Conservation (phyloP, 2,888 invertebrate genomes). For the Zhuqinia jingwanae region DNA sequence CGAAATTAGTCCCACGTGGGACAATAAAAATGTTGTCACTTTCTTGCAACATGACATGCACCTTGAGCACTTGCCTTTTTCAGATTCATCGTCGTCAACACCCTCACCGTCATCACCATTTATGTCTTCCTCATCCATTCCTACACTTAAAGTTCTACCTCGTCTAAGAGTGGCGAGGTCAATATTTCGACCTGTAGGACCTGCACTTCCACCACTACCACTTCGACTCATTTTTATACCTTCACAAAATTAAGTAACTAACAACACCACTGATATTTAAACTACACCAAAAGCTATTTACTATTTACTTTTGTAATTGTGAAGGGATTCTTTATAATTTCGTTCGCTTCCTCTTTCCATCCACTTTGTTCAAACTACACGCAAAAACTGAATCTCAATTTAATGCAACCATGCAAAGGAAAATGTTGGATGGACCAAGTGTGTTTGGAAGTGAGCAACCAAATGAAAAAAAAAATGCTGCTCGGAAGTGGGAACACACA, state of each 20-base stretch:
- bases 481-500: not conserved
- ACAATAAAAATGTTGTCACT: constrained; percentile 91
- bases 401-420: no score
- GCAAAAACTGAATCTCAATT: no score
- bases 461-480: no score
- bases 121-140: constrained; percentile 17
- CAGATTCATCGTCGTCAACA: constrained; percentile 40
- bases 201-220: constrained; percentile 43
- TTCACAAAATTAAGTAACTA: no score
- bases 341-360: not conserved
- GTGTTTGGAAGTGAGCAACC: no score
- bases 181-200: constrained; percentile 1
- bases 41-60: constrained; percentile 80
- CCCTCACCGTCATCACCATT: not conserved
- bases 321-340: no score
- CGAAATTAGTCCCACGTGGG: constrained; percentile 92
- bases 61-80: constrained; percentile 70
- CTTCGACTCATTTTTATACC: constrained; percentile 56
- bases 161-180: constrained; percentile 11
- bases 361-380: not conserved
- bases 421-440: no score
- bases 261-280: not conserved
- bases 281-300: no score
- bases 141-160: constrained; percentile 20
- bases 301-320: no score